Percentiles rank a stretch among this genome's conserved stretches.
Evolutionary conservation across 2,888 invertebrate genomes (phyloP).

Genomic region (Heliconius aoede): DNA sequence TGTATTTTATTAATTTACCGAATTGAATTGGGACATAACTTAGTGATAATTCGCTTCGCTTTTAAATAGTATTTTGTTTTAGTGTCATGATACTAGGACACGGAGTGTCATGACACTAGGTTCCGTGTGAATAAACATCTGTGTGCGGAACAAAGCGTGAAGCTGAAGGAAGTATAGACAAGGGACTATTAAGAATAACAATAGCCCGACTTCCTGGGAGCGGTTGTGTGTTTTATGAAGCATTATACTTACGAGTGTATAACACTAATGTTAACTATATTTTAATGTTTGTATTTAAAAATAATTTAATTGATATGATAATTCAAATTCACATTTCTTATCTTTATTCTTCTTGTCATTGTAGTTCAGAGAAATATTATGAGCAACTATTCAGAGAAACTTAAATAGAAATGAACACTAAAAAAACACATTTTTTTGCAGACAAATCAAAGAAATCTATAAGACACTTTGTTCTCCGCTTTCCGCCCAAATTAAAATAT

Average conservation of each 20-base stretch:
- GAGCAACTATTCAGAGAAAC: neutral
- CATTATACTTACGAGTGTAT: conserved; percentile 15
- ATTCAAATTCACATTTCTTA: neutral
- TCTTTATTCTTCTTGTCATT: neutral
- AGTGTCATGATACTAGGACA: neutral
- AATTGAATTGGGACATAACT: neutral
- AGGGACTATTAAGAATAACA: conserved; percentile 35
- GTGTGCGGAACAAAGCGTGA: neutral
- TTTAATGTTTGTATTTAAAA: neutral
- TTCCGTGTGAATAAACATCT: neutral
- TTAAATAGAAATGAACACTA: neutral
- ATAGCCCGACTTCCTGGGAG: conserved; percentile 46
- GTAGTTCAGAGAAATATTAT: neutral
- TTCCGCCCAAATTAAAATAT: no score
- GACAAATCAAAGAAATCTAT: no score
- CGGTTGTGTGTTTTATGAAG: conserved; percentile 42
- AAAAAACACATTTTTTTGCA: no score
- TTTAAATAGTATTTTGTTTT: no score
- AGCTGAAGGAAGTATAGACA: neutral
- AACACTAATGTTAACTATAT: conserved; percentile 6
- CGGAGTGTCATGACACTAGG: neutral
- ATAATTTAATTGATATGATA: no score
- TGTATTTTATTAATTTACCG: no score
- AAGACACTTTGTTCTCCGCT: no score
- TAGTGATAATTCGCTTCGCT: neutral